Conservation (phyloP, 2,113 vertebrate genomes). For the Austrofundulus limnaeus region DNA sequence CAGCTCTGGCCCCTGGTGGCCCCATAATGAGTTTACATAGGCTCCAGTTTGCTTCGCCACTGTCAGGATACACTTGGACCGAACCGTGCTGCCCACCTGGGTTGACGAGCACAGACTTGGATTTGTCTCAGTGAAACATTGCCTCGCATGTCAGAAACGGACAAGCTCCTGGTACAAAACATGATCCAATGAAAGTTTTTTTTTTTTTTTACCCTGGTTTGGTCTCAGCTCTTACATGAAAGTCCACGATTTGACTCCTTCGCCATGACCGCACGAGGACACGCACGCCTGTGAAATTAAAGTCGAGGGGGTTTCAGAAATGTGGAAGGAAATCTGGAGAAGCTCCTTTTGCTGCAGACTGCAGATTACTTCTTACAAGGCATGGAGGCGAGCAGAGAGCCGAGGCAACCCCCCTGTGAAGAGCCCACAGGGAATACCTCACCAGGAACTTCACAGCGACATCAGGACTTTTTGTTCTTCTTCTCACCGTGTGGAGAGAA, state of each 20-base stretch:
- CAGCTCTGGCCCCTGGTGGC: slow-evolving; percentile 12
- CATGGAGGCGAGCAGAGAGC: slow-evolving; percentile 39
- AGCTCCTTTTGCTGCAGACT: slow-evolving; percentile 43
- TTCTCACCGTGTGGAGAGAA: slow-evolving; percentile 15
- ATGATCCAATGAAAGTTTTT: slow-evolving; percentile 15
- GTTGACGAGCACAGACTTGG: slow-evolving; percentile 40
- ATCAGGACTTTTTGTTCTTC: slow-evolving; percentile 65
- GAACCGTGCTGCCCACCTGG: slow-evolving; percentile 26
- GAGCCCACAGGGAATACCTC: slow-evolving; percentile 43
- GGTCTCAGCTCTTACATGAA: slow-evolving; percentile 52
- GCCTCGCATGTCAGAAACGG: slow-evolving; percentile 35
- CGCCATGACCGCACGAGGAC: slow-evolving; percentile 58
- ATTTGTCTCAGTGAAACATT: slow-evolving; percentile 43
- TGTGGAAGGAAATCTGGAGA: slow-evolving; percentile 49
- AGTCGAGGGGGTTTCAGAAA: slow-evolving; percentile 58
- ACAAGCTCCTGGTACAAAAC: slow-evolving; percentile 24
- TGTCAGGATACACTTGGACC: slow-evolving; percentile 11
- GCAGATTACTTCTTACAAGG: slow-evolving; percentile 55
- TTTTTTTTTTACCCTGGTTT: slow-evolving; percentile 21
- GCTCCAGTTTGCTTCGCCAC: slow-evolving; percentile 28
- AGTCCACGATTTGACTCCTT: slow-evolving; percentile 56
- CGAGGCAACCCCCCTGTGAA: slow-evolving; percentile 38
- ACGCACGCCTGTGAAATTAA: slow-evolving; percentile 76
- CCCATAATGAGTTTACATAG: background rate
- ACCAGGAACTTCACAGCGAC: slow-evolving; percentile 56